These are phyloP conservation scores for Platyrinchus mystaceus DNA, from an alignment of 2,797 vertebrate genomes.

Conservation along the genomic window DNA sequence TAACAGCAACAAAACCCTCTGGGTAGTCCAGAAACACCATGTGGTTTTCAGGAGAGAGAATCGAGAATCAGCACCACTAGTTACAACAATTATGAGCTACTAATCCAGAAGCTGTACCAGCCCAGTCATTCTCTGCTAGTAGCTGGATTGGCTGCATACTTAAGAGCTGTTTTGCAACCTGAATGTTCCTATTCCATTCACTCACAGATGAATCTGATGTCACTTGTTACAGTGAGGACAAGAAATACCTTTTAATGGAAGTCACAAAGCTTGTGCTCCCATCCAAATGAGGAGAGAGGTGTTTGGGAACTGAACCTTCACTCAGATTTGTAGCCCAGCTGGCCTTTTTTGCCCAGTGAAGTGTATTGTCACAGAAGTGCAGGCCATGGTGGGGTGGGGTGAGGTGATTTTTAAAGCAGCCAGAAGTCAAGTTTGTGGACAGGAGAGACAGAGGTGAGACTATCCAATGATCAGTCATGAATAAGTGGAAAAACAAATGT, in stretches of 20 bases:
- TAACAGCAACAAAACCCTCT: accelerated
- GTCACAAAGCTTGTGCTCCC: neutral
- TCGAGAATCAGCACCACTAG: neutral
- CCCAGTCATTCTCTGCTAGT: neutral
- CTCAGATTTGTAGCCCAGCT: neutral
- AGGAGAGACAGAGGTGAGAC: neutral
- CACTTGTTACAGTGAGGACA: neutral
- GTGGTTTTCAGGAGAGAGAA: neutral
- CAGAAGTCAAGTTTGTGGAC: neutral
- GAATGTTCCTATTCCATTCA: neutral
- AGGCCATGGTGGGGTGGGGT: neutral
- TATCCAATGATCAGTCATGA: neutral
- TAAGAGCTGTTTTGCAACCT: neutral
- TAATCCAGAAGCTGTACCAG: neutral
- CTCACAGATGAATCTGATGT: neutral
- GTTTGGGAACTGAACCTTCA: neutral
- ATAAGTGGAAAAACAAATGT: neutral
- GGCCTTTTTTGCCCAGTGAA: neutral
- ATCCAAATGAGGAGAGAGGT: neutral
- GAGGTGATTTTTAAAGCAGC: neutral
- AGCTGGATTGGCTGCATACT: accelerated
- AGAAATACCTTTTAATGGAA: neutral
- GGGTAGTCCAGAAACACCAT: neutral
- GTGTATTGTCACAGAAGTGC: neutral
- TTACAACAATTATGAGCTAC: neutral